These are phyloP conservation scores for Bursaphelenchus okinawaensis DNA, from an alignment of 2,888 invertebrate species.

Conservation along the genomic window DNA sequence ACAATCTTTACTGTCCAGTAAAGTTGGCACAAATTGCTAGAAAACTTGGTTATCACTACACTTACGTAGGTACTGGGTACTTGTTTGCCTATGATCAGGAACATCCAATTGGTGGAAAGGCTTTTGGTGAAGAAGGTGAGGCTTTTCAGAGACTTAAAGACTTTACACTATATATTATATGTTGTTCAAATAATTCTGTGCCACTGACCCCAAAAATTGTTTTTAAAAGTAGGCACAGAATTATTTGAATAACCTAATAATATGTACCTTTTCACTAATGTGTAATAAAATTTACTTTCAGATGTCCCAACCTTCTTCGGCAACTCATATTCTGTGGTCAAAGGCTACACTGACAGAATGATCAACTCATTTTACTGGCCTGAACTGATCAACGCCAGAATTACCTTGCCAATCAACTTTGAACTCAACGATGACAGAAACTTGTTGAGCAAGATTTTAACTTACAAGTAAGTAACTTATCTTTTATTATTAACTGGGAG, in stretches of 20 bases:
- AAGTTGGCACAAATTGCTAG: slow-evolving; percentile 43
- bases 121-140: slow-evolving; percentile 45
- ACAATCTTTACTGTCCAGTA: slow-evolving; percentile 52
- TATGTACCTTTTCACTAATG: too few relatives aligned
- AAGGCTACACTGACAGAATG: slow-evolving; percentile 54
- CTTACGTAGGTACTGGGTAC: slow-evolving; percentile 57
- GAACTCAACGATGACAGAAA: slow-evolving; percentile 48
- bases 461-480: slow-evolving; percentile 40
- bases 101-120: slow-evolving; percentile 48
- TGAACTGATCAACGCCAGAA: slow-evolving; percentile 53
- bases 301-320: slow-evolving; percentile 55
- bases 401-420: slow-evolving; percentile 51
- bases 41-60: slow-evolving; percentile 44
- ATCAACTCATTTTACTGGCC: slow-evolving; percentile 23
- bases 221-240: too few relatives aligned
- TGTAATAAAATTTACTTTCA: slow-evolving; percentile 18
- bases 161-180: too few relatives aligned
- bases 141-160: background rate
- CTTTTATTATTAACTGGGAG: background rate
- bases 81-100: slow-evolving; percentile 53
- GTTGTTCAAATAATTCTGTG: too few relatives aligned
- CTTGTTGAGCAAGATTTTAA: slow-evolving; percentile 49
- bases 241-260: too few relatives aligned
- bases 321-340: slow-evolving; percentile 55
- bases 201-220: too few relatives aligned